Conservation (phyloP, 2,113 vertebrate genomes). For the Eudorcas thomsonii region DNA sequence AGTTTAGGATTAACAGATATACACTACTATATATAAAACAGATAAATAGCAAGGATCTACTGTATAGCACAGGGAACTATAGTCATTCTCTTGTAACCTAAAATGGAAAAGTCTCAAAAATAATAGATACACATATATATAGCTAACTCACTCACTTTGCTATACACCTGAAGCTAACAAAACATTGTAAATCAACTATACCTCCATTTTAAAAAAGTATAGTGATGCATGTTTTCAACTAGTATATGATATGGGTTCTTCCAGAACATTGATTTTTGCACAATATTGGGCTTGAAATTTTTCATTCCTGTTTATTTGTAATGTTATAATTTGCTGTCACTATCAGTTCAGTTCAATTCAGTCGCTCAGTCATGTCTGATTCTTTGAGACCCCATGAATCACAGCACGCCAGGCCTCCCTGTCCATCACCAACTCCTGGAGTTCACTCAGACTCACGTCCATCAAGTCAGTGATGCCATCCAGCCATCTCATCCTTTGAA, state of each 20-base stretch:
- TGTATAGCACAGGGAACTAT: background rate
- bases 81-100: background rate
- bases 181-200: background rate
- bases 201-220: background rate
- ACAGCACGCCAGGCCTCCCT: too few species aligned
- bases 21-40: background rate
- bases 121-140: background rate
- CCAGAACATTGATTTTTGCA: background rate
- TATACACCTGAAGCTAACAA: background rate
- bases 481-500: too few species aligned
- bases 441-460: rapidly evolving
- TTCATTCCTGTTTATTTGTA: background rate
- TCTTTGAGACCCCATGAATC: too few species aligned
- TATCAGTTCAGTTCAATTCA: too few species aligned
- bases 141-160: background rate
- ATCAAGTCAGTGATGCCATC: too few species aligned
- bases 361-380: rapidly evolving
- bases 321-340: background rate
- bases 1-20: background rate
- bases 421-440: too few species aligned
- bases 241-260: background rate
- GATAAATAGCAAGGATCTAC: background rate
- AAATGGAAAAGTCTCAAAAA: background rate
- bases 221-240: background rate
- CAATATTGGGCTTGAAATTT: background rate